phyloP scores from a whole-genome alignment of 2,888 invertebrate genomes.

The Xestobium rufovillosum region DNA sequence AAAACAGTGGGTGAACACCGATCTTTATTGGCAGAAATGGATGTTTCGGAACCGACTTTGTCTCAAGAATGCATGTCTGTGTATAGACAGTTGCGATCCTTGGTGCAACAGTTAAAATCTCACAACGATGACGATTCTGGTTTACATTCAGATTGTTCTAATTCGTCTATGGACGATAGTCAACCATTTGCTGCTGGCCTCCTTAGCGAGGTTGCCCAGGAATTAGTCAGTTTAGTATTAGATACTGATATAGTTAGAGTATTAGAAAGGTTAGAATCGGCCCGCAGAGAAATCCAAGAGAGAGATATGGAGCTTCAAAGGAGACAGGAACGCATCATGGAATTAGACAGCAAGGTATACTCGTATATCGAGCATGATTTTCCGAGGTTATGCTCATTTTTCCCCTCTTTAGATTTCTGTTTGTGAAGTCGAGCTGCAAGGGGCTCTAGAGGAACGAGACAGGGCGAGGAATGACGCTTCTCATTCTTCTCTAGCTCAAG shows the following conservation, averaged over 20 bases:
- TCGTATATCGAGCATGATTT: constrained; percentile 30
- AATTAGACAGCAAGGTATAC: constrained; percentile 74
- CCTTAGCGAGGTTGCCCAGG: constrained; percentile 61
- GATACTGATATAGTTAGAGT: constrained; percentile 68
- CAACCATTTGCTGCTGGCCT: constrained; percentile 42
- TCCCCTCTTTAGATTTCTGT: constrained; percentile 52
- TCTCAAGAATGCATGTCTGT: constrained; percentile 60
- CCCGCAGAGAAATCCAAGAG: constrained; percentile 66
- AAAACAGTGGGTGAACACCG: constrained; percentile 43
- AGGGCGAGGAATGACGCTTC: constrained; percentile 70
- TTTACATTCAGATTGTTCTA: constrained; percentile 60
- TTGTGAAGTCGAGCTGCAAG: constrained; percentile 73
- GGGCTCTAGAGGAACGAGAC: constrained; percentile 76
- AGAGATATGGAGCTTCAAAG: constrained; percentile 74
- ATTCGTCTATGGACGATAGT: constrained; percentile 52
- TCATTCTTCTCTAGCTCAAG: constrained; percentile 64
- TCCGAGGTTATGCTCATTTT: too few relatives aligned
- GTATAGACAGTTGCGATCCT: constrained; percentile 63
- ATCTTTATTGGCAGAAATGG: constrained; percentile 87
- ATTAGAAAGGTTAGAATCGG: constrained; percentile 68
- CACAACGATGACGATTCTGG: constrained; percentile 71
- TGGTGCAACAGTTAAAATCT: constrained; percentile 67
- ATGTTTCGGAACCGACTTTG: constrained; percentile 57
- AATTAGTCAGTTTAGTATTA: constrained; percentile 64
- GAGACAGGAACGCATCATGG: constrained; percentile 70